A percentile compares a stretch with the other conserved stretches of the same genome.
These are phyloP conservation scores for Heterodera filipjevi DNA, from an alignment of 2,888 invertebrate genomes.

Conservation along the genomic window DNA sequence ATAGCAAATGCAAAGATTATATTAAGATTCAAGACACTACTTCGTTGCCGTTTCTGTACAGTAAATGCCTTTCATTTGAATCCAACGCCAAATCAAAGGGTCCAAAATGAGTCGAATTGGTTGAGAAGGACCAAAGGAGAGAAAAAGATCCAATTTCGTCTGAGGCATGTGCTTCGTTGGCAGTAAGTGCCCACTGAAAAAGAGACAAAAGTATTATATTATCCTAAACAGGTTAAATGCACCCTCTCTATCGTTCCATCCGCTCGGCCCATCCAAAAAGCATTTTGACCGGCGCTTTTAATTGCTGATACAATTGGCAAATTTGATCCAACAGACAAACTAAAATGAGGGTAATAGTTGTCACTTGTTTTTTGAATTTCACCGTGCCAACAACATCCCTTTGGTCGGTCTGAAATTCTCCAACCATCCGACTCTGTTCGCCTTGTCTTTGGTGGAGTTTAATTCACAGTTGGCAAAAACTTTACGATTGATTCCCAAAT, in stretches of 20 bases:
- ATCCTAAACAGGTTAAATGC: background rate
- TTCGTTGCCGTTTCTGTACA: conserved; percentile 15
- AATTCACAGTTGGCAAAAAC: conserved; percentile 51
- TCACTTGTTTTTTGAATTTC: background rate
- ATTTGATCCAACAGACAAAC: background rate
- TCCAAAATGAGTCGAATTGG: conserved; percentile 1
- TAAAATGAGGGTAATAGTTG: conserved; percentile 6
- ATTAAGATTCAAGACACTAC: background rate
- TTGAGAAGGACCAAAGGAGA: conserved; percentile 4
- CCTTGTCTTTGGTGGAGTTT: conserved; percentile 33
- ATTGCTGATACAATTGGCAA: conserved; percentile 1
- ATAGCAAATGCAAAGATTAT: too few species aligned
- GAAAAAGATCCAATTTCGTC: background rate
- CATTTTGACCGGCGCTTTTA: conserved; percentile 24
- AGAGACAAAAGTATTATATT: background rate
- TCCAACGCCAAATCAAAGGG: conserved; percentile 8
- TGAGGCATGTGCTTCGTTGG: background rate
- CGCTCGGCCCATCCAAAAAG: conserved; percentile 22
- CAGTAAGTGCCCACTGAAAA: background rate
- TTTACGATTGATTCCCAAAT: background rate
- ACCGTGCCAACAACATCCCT: conserved; percentile 46
- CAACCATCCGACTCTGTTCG: conserved; percentile 54
- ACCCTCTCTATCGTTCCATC: conserved; percentile 31
- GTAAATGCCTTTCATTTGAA: background rate
- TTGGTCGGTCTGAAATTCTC: conserved; percentile 53